Evolutionary conservation across 1,140 invertebrate species (phyloP).

Genomic region (Plutomurus gul): DNA sequence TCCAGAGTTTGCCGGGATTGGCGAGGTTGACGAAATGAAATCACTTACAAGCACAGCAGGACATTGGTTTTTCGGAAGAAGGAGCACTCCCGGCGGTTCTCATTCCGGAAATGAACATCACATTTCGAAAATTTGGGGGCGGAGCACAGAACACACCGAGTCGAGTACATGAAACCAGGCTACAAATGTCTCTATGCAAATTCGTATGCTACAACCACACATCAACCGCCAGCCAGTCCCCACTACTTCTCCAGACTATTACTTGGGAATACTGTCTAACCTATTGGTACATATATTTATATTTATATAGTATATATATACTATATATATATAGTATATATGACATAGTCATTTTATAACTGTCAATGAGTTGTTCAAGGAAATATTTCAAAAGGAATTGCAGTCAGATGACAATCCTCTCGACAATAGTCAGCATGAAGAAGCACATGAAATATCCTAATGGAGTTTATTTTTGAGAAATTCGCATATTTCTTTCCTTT

Average conservation of each 20-base stretch:
- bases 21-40: not conserved
- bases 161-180: not conserved
- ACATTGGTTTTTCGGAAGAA: constrained; percentile 26
- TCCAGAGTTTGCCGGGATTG: not conserved
- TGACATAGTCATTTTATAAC: not conserved
- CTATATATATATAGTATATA: not conserved
- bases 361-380: not conserved
- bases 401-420: not conserved
- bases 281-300: not conserved
- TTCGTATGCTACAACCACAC: too few species aligned
- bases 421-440: not conserved
- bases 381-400: not conserved
- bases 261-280: too few species aligned
- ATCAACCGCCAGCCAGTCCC: too few species aligned
- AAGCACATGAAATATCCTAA: not conserved
- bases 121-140: constrained; percentile 5
- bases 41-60: constrained; percentile 9
- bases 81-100: constrained; percentile 17
- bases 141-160: not conserved
- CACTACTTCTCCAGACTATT: too few species aligned
- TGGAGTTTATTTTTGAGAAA: not conserved
- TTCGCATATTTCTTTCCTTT: not conserved
- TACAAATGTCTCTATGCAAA: not conserved
- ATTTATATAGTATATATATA: not conserved
- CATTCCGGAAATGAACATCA: constrained; percentile 16